A percentile compares a stretch with the other conserved stretches of the same genome.
Evolutionary conservation across 1,140 invertebrate species (phyloP).

Genomic region (Vollenhovia emeryi): DNA sequence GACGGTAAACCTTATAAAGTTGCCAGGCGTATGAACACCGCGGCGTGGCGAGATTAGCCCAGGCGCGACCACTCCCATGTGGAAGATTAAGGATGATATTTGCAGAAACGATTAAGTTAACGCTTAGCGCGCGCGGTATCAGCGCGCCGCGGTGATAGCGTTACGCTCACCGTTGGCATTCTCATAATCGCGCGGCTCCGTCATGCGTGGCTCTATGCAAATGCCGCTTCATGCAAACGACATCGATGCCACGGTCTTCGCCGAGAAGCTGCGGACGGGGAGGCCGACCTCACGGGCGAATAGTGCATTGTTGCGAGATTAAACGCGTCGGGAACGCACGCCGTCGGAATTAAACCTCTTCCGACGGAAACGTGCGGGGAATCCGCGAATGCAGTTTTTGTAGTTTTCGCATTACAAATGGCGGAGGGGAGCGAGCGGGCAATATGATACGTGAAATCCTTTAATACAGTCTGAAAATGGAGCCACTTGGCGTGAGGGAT

Average conservation of each 20-base stretch:
- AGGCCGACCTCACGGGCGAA: background rate
- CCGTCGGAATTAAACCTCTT: constrained; percentile 24
- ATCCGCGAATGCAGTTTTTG: background rate
- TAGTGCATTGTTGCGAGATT: constrained; percentile 36
- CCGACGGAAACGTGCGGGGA: background rate
- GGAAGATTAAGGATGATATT: constrained; percentile 42
- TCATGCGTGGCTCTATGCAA: constrained; percentile 58
- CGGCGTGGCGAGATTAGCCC: background rate
- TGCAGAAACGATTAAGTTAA: constrained; percentile 32
- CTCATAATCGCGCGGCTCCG: constrained; percentile 31
- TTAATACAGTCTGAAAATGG: background rate
- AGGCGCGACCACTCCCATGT: constrained; percentile 4
- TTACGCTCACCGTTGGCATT: constrained; percentile 16
- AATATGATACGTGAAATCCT: background rate
- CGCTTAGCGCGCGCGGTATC: background rate
- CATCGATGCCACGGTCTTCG: constrained; percentile 9
- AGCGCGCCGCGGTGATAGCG: background rate
- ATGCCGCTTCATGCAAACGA: constrained; percentile 22
- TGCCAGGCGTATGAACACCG: background rate
- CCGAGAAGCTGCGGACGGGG: background rate
- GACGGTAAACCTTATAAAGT: background rate
- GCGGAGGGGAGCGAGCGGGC: background rate
- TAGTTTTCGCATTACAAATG: background rate
- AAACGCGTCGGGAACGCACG: background rate
- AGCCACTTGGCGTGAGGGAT: background rate